Evolutionary conservation across 2,888 invertebrate genomes (phyloP).

Genomic region (Callosobruchus maculatus): DNA sequence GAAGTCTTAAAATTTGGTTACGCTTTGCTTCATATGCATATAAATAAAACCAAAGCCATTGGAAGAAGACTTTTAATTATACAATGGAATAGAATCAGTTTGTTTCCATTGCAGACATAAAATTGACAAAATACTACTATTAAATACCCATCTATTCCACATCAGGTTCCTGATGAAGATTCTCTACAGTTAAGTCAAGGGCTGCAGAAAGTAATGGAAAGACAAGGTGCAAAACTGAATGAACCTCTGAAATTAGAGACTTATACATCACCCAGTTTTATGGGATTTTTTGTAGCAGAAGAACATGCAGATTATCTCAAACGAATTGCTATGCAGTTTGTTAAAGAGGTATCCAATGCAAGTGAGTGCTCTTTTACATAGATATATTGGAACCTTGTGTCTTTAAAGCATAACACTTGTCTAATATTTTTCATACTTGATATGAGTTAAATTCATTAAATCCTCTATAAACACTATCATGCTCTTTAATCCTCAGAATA

Average conservation of each 20-base stretch:
- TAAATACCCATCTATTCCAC: constrained; percentile 12
- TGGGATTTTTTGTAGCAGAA: constrained; percentile 85
- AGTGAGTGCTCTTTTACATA: constrained; percentile 53
- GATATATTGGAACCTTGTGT: too few species aligned
- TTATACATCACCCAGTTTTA: constrained; percentile 83
- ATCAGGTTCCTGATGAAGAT: constrained; percentile 72
- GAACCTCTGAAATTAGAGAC: constrained; percentile 71
- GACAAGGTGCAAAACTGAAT: constrained; percentile 63
- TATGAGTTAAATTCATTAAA: too few species aligned
- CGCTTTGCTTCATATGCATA: too few species aligned
- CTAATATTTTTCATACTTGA: too few species aligned
- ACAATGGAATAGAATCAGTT: too few species aligned
- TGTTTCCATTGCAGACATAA: too few species aligned
- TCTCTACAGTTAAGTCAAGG: constrained; percentile 66
- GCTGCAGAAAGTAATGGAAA: constrained; percentile 71
- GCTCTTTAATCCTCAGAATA: too few species aligned
- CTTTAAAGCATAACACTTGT: too few species aligned
- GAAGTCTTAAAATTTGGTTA: too few species aligned
- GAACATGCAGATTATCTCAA: constrained; percentile 78
- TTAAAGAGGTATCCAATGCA: constrained; percentile 72
- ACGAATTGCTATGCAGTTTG: constrained; percentile 74
- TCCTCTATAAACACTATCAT: too few species aligned
- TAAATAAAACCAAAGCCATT: too few species aligned
- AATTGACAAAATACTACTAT: not conserved
- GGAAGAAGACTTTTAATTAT: too few species aligned